A percentile compares a stretch with the other conserved stretches of the same genome.
These are phyloP conservation scores for Polyommatus iphigenia DNA, from an alignment of 2,888 invertebrate genomes.

Conservation along the genomic window DNA sequence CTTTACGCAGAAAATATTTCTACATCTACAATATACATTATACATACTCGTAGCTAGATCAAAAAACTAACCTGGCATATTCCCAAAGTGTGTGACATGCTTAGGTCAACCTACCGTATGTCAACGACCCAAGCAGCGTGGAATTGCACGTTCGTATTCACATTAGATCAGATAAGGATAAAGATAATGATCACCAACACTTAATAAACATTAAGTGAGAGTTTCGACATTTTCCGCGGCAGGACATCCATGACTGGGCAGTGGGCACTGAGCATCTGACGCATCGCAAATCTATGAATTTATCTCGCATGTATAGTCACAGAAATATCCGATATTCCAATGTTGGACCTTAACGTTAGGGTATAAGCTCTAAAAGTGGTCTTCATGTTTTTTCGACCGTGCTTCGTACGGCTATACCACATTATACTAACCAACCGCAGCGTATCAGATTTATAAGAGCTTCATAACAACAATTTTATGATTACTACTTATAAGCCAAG, in stretches of 20 bases:
- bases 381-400: neutral
- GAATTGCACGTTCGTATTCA: conserved; percentile 31
- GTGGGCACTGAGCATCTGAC: neutral
- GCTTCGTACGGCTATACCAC: neutral
- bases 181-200: conserved; percentile 34
- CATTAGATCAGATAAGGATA: conserved; percentile 37
- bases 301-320: neutral
- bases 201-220: conserved; percentile 26
- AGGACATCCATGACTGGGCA: neutral
- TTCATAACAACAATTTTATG: conserved; percentile 2
- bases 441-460: neutral
- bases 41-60: neutral
- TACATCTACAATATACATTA: conserved; percentile 11
- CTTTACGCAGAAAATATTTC: neutral
- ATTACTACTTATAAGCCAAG: neutral
- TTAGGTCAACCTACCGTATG: conserved; percentile 33
- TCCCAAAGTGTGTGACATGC: conserved; percentile 39
- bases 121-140: conserved; percentile 39
- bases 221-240: conserved; percentile 19
- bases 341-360: neutral
- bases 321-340: neutral
- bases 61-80: conserved; percentile 42
- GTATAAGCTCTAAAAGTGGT: neutral
- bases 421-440: conserved; percentile 17
- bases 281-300: neutral